phyloP scores from a whole-genome alignment of 2,888 invertebrate species.

The Pollenia amentaria region DNA sequence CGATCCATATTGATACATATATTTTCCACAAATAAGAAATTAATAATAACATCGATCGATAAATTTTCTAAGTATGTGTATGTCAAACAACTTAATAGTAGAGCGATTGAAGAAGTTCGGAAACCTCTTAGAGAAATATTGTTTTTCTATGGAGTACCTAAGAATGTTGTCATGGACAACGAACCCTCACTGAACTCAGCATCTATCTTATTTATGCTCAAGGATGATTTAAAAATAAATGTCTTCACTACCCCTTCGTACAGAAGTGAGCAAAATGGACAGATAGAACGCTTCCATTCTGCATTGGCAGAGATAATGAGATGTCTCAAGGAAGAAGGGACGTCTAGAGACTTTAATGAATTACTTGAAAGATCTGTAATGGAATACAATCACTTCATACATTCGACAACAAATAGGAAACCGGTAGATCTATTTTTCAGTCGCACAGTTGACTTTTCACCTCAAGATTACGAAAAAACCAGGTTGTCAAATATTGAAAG shows the following conservation, averaged over 20 bases:
- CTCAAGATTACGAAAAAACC: conserved; percentile 48
- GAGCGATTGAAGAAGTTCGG: conserved; percentile 33
- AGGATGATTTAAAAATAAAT: too few relatives aligned
- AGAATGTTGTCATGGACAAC: conserved; percentile 61
- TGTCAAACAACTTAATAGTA: conserved; percentile 37
- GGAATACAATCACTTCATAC: conserved; percentile 63
- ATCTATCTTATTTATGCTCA: too few relatives aligned
- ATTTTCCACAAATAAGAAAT: conserved; percentile 46
- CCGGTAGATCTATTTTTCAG: conserved; percentile 70
- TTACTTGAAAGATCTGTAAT: too few relatives aligned
- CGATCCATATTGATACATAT: background rate
- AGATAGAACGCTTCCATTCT: conserved; percentile 25
- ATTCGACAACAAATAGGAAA: conserved; percentile 68
- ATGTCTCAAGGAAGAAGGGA: conserved; percentile 67
- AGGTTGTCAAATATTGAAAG: conserved; percentile 49
- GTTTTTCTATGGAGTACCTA: conserved; percentile 64
- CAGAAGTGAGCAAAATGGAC: conserved; percentile 42
- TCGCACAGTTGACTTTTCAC: conserved; percentile 48
- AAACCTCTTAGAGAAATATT: conserved; percentile 63
- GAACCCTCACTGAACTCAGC: too few relatives aligned
- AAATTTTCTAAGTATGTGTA: conserved; percentile 65
- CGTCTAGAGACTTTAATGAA: conserved; percentile 11
- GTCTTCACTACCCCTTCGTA: conserved; percentile 69
- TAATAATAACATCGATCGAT: conserved; percentile 61
- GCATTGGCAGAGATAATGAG: conserved; percentile 67